Conservation (phyloP, 2,797 vertebrate species). For the Glyptemys insculpta region DNA sequence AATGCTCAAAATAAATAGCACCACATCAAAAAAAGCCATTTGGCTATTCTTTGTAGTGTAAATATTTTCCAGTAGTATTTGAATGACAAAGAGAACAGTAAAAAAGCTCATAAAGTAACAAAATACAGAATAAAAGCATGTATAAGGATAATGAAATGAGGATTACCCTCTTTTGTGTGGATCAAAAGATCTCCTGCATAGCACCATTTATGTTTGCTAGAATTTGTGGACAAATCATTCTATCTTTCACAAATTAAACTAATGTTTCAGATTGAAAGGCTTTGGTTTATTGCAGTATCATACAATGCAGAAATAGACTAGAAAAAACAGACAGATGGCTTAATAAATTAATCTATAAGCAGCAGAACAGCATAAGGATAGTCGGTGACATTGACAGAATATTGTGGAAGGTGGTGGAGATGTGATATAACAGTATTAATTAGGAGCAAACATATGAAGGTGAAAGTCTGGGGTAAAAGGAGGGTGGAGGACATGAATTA, state of each 20-base stretch:
- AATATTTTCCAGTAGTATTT: background rate
- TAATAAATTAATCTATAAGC: constrained; percentile 76
- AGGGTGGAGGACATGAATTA: background rate
- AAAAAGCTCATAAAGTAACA: constrained; percentile 40
- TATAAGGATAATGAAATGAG: constrained; percentile 71
- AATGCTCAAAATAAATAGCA: constrained; percentile 3
- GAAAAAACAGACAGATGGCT: constrained; percentile 75
- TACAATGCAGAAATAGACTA: constrained; percentile 49
- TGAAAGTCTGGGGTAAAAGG: constrained; percentile 42
- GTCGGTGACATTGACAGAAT: constrained; percentile 71
- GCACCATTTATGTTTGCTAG: constrained; percentile 40
- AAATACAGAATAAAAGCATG: constrained; percentile 49
- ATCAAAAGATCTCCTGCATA: constrained; percentile 43
- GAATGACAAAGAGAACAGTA: background rate
- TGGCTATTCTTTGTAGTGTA: constrained; percentile 12
- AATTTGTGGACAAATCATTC: constrained; percentile 68
- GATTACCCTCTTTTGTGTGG: constrained; percentile 29
- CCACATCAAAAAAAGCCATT: background rate
- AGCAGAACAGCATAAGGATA: constrained; percentile 67
- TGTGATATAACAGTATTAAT: constrained; percentile 57
- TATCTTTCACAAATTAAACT: constrained; percentile 71
- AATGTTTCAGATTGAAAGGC: constrained; percentile 63
- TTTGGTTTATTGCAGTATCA: constrained; percentile 51
- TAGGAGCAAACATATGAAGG: constrained; percentile 50
- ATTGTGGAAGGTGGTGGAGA: constrained; percentile 20